A percentile compares a stretch with the other conserved stretches of the same genome.
phyloP scores from a whole-genome alignment of 2,888 invertebrate species.

The Synanthedon andrenaeformis region DNA sequence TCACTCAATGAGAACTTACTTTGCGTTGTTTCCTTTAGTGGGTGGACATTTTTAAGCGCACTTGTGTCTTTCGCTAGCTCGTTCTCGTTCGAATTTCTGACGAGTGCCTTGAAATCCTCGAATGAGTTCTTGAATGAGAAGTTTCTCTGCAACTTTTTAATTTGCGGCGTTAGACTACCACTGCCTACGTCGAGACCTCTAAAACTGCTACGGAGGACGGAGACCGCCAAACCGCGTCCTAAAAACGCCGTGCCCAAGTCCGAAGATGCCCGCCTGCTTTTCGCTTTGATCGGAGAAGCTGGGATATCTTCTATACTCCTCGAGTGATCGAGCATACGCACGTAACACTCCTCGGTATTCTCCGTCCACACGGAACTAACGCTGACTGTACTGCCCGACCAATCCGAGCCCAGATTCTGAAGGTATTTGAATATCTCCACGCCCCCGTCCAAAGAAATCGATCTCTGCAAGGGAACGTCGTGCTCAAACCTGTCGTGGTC shows the following conservation, averaged over 20 bases:
- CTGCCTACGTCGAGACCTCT: constrained; percentile 31
- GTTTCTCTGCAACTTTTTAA: constrained; percentile 42
- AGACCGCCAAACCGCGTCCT: constrained; percentile 30
- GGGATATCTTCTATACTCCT: constrained; percentile 58
- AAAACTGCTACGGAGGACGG: constrained; percentile 42
- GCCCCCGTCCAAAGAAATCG: constrained; percentile 52
- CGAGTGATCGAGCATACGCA: constrained; percentile 25
- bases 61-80: constrained; percentile 13
- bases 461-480: constrained; percentile 43
- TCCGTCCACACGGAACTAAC: constrained; percentile 42
- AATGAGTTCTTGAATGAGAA: constrained; percentile 37
- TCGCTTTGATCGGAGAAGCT: constrained; percentile 44
- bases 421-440: constrained; percentile 46
- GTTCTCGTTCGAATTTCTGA: constrained; percentile 18
- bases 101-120: constrained; percentile 22
- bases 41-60: constrained; percentile 31
- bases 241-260: constrained; percentile 24
- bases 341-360: constrained; percentile 27
- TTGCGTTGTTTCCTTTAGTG: constrained; percentile 14
- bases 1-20: too few relatives aligned
- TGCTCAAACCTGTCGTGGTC: constrained; percentile 29
- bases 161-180: constrained; percentile 34
- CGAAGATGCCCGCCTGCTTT: constrained; percentile 54
- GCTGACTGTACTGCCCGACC: constrained; percentile 23
- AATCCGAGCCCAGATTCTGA: constrained; percentile 37